Base-by-base conservation (phyloP, 1,140 invertebrate genomes). In the Riptortus pedestris region DNA sequence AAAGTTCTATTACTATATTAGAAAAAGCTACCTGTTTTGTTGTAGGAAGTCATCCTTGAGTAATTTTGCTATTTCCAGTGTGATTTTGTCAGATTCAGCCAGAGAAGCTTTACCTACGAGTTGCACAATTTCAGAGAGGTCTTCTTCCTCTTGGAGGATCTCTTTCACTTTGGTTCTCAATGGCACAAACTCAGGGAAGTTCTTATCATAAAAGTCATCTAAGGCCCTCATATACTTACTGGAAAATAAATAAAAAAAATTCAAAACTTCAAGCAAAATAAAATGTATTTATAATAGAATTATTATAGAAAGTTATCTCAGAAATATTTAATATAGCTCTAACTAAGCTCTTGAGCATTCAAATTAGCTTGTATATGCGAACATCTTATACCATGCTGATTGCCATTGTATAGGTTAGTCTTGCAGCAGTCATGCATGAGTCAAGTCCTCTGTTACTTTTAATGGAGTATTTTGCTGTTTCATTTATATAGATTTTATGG, bases 1-100 rank as follows among this genome's bases (percentile, higher is more conserved):
- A n/a, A n/a, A n/a, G n/a, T n/a, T n/a, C n/a, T n/a, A n/a, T n/a
- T n/a, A n/a, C n/a, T n/a, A n/a, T n/a, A n/a, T n/a, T n/a, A n/a
- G n/a, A n/a, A n/a, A n/a, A n/a, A n/a, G n/a, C 58, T 76, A 89
- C 80, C 90, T 90, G 81, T 95, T 96, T 77, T 99, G 97, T 80
- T 99, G 97, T 69, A 99, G 79, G 81, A 98, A 99, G 81, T 99
- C 97, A 74, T 99, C 97, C 76, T 99, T 99, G 60, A 99, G 81
- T 66, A 99, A 76, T 76, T 96, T 96, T 68, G 97, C 96, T 48
- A 99, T 93, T 80, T 99, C 97, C 31, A 99, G 80, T 0, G 96
- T 99, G 74, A 99, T 98, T 79, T 99, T 99, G 76, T 99, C 97
- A 22, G 91, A 89, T 80, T 99, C 97, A 9, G 96, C 96, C 27